Conservation (phyloP, 2,797 vertebrate species). For the Steatocranus sp. region DNA sequence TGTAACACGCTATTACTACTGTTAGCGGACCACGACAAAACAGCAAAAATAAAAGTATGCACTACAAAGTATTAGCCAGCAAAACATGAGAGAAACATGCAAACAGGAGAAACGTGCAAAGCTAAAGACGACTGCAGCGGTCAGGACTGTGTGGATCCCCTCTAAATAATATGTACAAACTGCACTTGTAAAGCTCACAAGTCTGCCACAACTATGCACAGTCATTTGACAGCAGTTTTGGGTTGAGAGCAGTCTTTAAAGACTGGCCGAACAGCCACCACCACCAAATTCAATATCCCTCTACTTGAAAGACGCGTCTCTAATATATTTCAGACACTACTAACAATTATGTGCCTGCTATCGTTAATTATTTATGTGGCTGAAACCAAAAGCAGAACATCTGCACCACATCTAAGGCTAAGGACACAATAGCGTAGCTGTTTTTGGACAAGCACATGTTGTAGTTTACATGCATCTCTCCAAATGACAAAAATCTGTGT, state of each 20-base stretch:
- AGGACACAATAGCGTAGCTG: neutral
- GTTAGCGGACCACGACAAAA: neutral
- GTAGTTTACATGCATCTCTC: neutral
- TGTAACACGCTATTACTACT: neutral
- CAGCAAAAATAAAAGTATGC: neutral
- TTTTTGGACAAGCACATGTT: neutral
- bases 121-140: fast-evolving
- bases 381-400: neutral
- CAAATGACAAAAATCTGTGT: neutral
- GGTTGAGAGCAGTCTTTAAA: neutral
- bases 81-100: neutral
- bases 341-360: neutral
- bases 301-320: neutral
- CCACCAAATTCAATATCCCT: neutral
- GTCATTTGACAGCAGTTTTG: neutral
- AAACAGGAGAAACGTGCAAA: neutral
- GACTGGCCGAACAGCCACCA: neutral
- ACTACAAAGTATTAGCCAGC: neutral
- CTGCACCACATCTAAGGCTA: neutral
- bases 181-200: neutral
- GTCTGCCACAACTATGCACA: neutral
- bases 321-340: neutral
- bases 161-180: neutral
- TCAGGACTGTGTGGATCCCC: neutral
- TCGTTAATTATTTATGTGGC: neutral